Percentiles rank a stretch among this genome's conserved stretches.
Evolutionary conservation across 1,140 invertebrate genomes (phyloP).

Genomic region (Liolophura sinensis): DNA sequence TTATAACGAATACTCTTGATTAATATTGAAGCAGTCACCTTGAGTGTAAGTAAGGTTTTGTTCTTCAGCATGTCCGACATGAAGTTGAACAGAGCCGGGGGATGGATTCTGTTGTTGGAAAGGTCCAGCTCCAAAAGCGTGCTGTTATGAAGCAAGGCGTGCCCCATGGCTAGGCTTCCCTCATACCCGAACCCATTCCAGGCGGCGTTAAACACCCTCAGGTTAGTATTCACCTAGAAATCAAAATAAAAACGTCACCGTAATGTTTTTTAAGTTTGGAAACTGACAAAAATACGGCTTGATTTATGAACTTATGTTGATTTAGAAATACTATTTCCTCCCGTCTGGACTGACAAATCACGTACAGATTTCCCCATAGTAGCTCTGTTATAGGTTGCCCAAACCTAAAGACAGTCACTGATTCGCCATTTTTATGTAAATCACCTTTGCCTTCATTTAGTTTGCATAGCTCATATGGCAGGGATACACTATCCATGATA

Average conservation of each 20-base stretch:
- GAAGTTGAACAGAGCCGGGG: slow-evolving; percentile 41
- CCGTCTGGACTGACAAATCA: no score
- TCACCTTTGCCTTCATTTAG: no score
- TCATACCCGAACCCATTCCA: slow-evolving; percentile 55
- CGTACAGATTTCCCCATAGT: no score
- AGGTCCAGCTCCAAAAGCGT: slow-evolving; percentile 39
- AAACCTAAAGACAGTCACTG: no score
- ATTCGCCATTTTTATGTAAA: no score
- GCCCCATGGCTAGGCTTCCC: slow-evolving; percentile 40
- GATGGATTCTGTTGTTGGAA: slow-evolving; percentile 45
- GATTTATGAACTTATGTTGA: no score
- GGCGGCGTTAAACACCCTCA: slow-evolving; percentile 35
- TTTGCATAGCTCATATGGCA: no score
- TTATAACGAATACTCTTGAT: neutral
- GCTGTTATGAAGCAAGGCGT: slow-evolving; percentile 36
- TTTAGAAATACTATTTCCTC: no score
- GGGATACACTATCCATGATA: no score
- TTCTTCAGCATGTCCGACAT: slow-evolving; percentile 40
- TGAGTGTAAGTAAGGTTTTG: slow-evolving; percentile 34
- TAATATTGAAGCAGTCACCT: slow-evolving; percentile 7
- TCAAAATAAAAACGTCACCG: neutral
- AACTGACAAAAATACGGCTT: no score
- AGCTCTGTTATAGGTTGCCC: no score
- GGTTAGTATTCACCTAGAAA: slow-evolving; percentile 33
- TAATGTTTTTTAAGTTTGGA: no score